Percentiles rank a stretch among this genome's conserved stretches.
Conservation (phyloP, 92 coral and sea anemone genomes). For the Hydrozoanthus gracilis region DNA sequence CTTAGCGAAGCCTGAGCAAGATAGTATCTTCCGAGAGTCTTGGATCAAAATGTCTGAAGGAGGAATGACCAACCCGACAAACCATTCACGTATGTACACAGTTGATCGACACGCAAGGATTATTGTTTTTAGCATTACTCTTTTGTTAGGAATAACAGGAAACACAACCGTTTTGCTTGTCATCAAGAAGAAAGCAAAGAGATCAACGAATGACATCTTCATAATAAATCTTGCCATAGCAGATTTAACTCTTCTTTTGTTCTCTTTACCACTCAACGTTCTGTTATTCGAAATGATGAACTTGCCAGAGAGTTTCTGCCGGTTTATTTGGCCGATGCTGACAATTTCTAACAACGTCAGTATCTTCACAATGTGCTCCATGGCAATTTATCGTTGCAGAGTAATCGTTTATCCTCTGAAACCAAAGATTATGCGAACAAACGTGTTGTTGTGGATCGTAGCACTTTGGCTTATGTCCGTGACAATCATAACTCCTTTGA, state of each 20-base stretch:
- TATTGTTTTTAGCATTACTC: conserved; percentile 50
- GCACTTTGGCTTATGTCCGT: conserved; percentile 51
- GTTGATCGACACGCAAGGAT: conserved; percentile 57
- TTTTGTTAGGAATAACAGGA: conserved; percentile 61
- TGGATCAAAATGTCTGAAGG: conserved; percentile 19
- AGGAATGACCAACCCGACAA: conserved; percentile 67
- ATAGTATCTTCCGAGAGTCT: too few relatives aligned
- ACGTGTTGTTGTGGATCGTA: conserved; percentile 44
- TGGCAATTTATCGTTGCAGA: conserved; percentile 74
- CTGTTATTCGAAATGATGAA: conserved; percentile 58
- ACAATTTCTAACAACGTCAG: conserved; percentile 70
- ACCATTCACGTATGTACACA: conserved; percentile 54
- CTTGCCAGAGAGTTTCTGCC: conserved; percentile 59
- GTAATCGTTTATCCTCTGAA: conserved; percentile 63
- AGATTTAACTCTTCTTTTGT: conserved; percentile 59
- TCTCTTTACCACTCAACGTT: conserved; percentile 62
- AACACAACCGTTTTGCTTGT: conserved; percentile 61
- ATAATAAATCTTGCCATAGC: conserved; percentile 69
- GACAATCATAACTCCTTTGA: conserved; percentile 49
- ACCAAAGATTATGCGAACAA: conserved; percentile 61
- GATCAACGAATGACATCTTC: conserved; percentile 61
- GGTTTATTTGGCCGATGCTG: conserved; percentile 72
- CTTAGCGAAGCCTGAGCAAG: neutral
- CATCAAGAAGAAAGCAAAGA: conserved; percentile 56
- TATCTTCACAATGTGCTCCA: conserved; percentile 63